Percentiles rank a stretch among this genome's conserved stretches.
Evolutionary conservation across 2,113 vertebrate species (phyloP).

Genomic region (Aptenodytes patagonicus): DNA sequence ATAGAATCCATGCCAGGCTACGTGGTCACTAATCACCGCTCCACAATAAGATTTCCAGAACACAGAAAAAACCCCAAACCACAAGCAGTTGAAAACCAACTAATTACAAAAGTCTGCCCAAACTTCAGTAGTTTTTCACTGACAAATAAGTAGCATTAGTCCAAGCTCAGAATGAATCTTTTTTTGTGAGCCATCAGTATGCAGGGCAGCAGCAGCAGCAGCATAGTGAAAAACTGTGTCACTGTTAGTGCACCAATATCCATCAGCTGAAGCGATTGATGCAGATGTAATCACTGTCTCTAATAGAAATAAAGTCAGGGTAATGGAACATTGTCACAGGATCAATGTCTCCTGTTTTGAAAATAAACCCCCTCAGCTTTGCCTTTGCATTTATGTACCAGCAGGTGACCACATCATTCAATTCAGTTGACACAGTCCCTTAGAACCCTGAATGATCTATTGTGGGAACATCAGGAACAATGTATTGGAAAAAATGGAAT

Average conservation of each 20-base stretch:
- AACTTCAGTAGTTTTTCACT: neutral
- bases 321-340: conserved; percentile 59
- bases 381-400: conserved; percentile 58
- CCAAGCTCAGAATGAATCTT: neutral
- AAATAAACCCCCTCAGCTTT: conserved; percentile 62
- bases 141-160: neutral
- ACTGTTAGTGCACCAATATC: conserved; percentile 18
- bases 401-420: conserved; percentile 53
- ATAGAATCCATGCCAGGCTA: neutral
- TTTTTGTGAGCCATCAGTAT: neutral
- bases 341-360: conserved; percentile 65
- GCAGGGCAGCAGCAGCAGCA: neutral
- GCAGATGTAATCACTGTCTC: conserved; percentile 61
- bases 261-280: conserved; percentile 46
- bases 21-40: neutral
- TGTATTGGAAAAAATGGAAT: conserved; percentile 14
- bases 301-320: conserved; percentile 55
- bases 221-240: conserved; percentile 10
- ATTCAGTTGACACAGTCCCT: conserved; percentile 48
- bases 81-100: neutral
- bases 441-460: conserved; percentile 50
- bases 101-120: neutral
- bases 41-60: neutral
- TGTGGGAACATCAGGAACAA: conserved; percentile 51
- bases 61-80: neutral